Conservation (phyloP, 1,140 invertebrate species). For the Eurosta solidaginis region DNA sequence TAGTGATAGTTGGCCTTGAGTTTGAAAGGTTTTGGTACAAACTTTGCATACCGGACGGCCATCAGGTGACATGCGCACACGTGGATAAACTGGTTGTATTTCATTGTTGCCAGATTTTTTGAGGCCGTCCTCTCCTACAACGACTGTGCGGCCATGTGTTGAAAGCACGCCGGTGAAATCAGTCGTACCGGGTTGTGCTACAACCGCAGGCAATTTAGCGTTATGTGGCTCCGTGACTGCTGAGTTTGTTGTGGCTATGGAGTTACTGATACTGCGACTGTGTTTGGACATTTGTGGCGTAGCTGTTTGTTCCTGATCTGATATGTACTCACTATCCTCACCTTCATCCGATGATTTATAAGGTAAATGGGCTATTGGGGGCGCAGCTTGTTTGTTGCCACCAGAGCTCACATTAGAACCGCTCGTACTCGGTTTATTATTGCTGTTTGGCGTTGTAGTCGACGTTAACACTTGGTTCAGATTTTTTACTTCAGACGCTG, state of each 20-base stretch:
- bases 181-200: constrained; percentile 51
- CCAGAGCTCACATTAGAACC: too few species aligned
- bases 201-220: constrained; percentile 52
- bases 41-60: constrained; percentile 83
- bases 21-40: constrained; percentile 89
- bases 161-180: constrained; percentile 51
- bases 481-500: not conserved
- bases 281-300: constrained; percentile 8
- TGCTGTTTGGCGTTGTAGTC: not conserved
- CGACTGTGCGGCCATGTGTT: constrained; percentile 42
- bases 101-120: constrained; percentile 44
- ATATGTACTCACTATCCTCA: constrained; percentile 35
- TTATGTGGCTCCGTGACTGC: constrained; percentile 39
- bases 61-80: constrained; percentile 65
- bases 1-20: constrained; percentile 84
- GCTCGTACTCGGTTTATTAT: not conserved
- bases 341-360: constrained; percentile 35
- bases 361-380: not conserved
- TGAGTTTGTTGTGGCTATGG: not conserved
- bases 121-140: constrained; percentile 56
- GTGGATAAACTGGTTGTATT: constrained; percentile 35
- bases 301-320: constrained; percentile 35
- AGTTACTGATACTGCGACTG: not conserved
- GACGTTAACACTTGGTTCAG: not conserved
- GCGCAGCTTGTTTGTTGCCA: not conserved